These are phyloP conservation scores for Amphibalanus amphitrite DNA, from an alignment of 1,140 invertebrate genomes.

Conservation along the genomic window DNA sequence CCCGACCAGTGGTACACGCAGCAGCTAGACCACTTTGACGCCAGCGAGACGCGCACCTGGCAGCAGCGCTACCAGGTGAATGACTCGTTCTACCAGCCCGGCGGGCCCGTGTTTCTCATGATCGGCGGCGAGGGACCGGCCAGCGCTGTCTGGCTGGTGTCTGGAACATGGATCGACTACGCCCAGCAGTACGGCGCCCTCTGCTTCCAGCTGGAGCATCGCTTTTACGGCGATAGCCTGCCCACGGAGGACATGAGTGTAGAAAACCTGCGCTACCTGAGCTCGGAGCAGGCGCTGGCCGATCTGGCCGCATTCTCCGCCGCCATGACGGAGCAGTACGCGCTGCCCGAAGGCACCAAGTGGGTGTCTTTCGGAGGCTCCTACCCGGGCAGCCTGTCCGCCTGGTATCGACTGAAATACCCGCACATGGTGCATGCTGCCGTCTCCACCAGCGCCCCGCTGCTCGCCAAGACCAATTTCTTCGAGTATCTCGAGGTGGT, in stretches of 20 bases:
- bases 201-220: too few species aligned
- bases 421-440: conserved; percentile 66
- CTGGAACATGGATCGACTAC: too few species aligned
- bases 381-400: conserved; percentile 24
- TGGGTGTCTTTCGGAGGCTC: conserved; percentile 44
- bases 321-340: conserved; percentile 42
- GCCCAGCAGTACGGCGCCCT: too few species aligned
- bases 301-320: too few species aligned
- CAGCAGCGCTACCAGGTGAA: conserved; percentile 30
- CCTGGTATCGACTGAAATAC: conserved; percentile 80
- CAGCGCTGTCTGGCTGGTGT: too few species aligned
- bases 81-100: too few species aligned
- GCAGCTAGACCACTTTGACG: conserved; percentile 55
- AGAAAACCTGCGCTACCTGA: conserved; percentile 60
- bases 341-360: conserved; percentile 43
- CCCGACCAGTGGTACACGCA: conserved; percentile 53
- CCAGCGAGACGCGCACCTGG: conserved; percentile 45
- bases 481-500: not conserved
- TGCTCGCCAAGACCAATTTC: conserved; percentile 24
- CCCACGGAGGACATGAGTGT: conserved; percentile 38
- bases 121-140: too few species aligned
- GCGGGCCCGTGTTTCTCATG: too few species aligned
- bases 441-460: conserved; percentile 71
- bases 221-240: too few species aligned
- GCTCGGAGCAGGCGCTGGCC: too few species aligned